Evolutionary conservation across 1,140 invertebrate genomes (phyloP).

Genomic region (Aphelinus certus): DNA sequence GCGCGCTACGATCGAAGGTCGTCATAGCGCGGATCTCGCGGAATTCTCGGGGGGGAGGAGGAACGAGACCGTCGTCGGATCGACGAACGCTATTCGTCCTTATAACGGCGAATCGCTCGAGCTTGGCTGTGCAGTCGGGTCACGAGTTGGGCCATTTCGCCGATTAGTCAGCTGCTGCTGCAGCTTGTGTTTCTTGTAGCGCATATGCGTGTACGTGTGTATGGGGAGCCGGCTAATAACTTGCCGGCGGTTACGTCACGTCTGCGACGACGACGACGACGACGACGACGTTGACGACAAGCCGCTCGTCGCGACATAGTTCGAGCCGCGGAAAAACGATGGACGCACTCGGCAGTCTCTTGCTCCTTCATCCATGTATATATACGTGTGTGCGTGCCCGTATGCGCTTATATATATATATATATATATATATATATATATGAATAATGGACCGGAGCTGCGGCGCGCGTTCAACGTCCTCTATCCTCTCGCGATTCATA

Average conservation of each 20-base stretch:
- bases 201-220: too few species aligned
- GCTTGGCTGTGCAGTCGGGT: neutral
- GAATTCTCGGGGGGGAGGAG: neutral
- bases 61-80: constrained; percentile 4
- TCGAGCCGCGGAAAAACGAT: too few species aligned
- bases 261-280: too few species aligned
- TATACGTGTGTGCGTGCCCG: constrained; percentile 7
- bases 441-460: neutral
- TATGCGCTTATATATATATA: neutral
- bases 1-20: too few species aligned
- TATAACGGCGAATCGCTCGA: neutral
- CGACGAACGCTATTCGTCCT: neutral
- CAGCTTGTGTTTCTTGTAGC: too few species aligned
- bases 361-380: too few species aligned
- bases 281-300: too few species aligned
- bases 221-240: too few species aligned
- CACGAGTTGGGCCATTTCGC: constrained; percentile 14
- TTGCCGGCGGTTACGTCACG: constrained; percentile 17
- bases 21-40: neutral
- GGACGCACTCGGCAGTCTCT: too few species aligned
- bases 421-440: neutral
- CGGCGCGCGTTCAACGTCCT: constrained; percentile 27
- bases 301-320: constrained; percentile 7
- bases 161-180: constrained; percentile 12
- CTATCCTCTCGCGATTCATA: constrained; percentile 1